Evolutionary conservation across 2,888 invertebrate species (phyloP).

Genomic region (Catocala nupta): DNA sequence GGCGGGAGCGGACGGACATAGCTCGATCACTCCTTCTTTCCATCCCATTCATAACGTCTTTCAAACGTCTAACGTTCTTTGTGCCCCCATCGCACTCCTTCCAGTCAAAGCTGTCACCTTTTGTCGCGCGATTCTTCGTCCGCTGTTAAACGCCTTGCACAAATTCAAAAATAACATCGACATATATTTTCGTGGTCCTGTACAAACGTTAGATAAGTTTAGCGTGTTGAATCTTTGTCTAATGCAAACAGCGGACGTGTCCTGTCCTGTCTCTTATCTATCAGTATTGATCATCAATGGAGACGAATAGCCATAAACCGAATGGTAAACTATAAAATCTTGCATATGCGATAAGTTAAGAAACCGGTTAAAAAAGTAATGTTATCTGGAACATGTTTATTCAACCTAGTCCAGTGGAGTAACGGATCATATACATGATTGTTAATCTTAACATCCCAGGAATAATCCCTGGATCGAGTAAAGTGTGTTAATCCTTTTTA

Average conservation of each 20-base stretch:
- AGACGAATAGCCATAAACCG: slow-evolving; percentile 56
- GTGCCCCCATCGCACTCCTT: slow-evolving; percentile 73
- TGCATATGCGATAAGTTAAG: slow-evolving; percentile 53
- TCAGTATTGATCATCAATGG: slow-evolving; percentile 68
- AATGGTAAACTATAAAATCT: slow-evolving; percentile 44
- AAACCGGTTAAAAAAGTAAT: slow-evolving; percentile 6
- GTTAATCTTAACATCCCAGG: no score
- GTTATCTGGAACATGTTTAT: no score
- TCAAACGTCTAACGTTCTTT: slow-evolving; percentile 77
- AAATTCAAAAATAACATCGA: slow-evolving; percentile 86
- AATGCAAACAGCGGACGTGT: slow-evolving; percentile 82
- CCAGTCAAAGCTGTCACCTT: slow-evolving; percentile 79
- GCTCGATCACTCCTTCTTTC: slow-evolving; percentile 85
- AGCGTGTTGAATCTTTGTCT: slow-evolving; percentile 79
- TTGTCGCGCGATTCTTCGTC: slow-evolving; percentile 75
- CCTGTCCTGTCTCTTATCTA: slow-evolving; percentile 81
- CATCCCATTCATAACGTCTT: slow-evolving; percentile 83
- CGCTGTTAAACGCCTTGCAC: slow-evolving; percentile 86
- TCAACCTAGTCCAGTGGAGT: no score
- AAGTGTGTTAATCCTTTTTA: no score
- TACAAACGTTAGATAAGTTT: slow-evolving; percentile 84
- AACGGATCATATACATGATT: no score
- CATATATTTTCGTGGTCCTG: slow-evolving; percentile 78
- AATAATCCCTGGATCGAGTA: no score
- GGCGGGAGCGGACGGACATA: slow-evolving; percentile 60